These are phyloP conservation scores for Sinocyclocheilus rhinocerous DNA, from an alignment of 2,113 vertebrate species.

Conservation along the genomic window DNA sequence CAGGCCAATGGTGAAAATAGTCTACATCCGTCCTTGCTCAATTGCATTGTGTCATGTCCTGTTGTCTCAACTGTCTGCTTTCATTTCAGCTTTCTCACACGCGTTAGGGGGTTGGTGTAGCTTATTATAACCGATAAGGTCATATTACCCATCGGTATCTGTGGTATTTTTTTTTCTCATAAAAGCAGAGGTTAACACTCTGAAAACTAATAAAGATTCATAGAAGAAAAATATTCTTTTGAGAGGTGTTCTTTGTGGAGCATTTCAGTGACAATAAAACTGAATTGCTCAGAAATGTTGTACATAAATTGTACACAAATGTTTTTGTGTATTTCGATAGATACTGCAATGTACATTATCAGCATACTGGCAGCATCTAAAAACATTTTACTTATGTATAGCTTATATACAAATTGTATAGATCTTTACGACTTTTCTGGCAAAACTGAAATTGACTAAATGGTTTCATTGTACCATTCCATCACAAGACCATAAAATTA, in stretches of 20 bases:
- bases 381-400: background rate
- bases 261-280: background rate
- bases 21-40: background rate
- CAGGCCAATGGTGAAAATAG: background rate
- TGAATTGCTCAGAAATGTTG: background rate
- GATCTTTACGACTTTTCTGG: background rate
- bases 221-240: background rate
- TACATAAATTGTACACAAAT: background rate
- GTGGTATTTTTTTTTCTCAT: background rate
- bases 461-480: background rate
- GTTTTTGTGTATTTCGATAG: too few relatives aligned
- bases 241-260: background rate
- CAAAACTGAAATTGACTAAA: background rate
- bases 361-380: too few relatives aligned
- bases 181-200: background rate
- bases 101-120: background rate
- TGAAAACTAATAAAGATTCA: background rate
- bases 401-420: background rate
- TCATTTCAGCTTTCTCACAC: slow-evolving; percentile 7
- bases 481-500: background rate
- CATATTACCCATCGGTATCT: background rate
- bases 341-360: too few relatives aligned
- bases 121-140: background rate
- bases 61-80: slow-evolving; percentile 34
- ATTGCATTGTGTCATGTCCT: slow-evolving; percentile 15